Evolutionary conservation across 2,113 vertebrate genomes (phyloP), one percentile per base, ranked within the genome.

Genomic region (Axis porcinus): DNA sequence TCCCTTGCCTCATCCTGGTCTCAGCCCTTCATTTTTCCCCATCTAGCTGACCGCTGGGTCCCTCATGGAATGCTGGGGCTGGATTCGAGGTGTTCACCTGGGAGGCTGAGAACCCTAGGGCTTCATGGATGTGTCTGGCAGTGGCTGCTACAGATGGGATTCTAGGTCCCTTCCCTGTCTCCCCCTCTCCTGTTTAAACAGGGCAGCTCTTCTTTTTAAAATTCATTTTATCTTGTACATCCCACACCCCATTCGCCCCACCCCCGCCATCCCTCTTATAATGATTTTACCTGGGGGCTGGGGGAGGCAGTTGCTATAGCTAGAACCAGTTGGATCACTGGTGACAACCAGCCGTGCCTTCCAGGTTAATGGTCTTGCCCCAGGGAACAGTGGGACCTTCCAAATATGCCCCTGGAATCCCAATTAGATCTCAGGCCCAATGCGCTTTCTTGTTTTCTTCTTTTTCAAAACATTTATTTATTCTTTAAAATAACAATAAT

Each of bases 401-500:
- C 55, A 28, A 14, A 23, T 27, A 60, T 28, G 40, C 2, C 13
- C 12, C 50, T 45, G 36, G 19, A 52, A 55, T 33, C 45, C 64
- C 27, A 28, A 1, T 2, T 3, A 4, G 55, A 52, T 7, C 85
- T 15, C 30, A 30, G 13, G 14, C 7, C 28, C 33, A 16, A 0
- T 2, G 43, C 3, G 36, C 3, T 47, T 57, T 52, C 57, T 30
- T 25, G 12, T 52, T 79, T 94, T 86, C 21, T 55, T 11, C 74
- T 57, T 52, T 47, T 82, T 45, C 30, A 82, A 82, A 25, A 54
- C 10, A n/a, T n/a, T 81, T 79, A 28, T 79, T 47, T 81, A 81
- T 81, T n/a, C 47, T 81, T 50, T 79, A 81, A 81, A 79, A 47
- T 30, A 79, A 47, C 78, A 81, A 33, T 81, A 52, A 81, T 81